Evolutionary conservation across 1,140 invertebrate species (phyloP), one percentile per base, ranked within the genome.

Genomic region (Micrasema minimum): DNA sequence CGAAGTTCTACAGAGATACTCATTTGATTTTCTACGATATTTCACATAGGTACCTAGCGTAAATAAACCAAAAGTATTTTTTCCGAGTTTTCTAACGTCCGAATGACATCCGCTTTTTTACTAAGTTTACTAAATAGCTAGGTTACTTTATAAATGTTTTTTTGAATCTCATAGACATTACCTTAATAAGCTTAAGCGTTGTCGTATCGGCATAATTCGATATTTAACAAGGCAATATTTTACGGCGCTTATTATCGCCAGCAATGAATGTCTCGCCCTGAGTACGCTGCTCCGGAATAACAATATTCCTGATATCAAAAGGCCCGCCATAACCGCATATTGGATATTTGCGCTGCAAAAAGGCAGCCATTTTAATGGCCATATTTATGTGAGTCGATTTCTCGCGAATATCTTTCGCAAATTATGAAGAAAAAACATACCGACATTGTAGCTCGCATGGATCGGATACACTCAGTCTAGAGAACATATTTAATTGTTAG

Each of bases 341-440:
- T 69, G 66, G 35, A 69, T 61, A 53, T 66, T 53, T 66, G n/a
- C 31, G 14, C 14, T 31, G 35, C 55, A 69, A 69, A 69, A 69
- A 69, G 55, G 23, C 37, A 37, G 14, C 55, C 51, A 46, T 48
- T 46, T 57, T 69, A 69, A 69, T 61, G 53, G 45, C 51, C 66
- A 69, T 69, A 69, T 69, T 59, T 61, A 69, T 69, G 66, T 46
- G 66, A 48, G 38, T 59, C 20, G 55, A 69, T 59, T 69, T 69
- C 66, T 46, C 55, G 66, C 66, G 18, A 61, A 69, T 69, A 69
- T 59, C 48, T 69, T 53, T 46, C n/a, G 55, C 66, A 46, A 61
- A 69, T 69, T 61, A 50, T 46, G 37, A 48, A 51, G 16, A 66
- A 69, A 69, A 55, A 66, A 66, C 46, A 66, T 55, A 26, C 31